Evolutionary conservation across 92 coral and sea anemone genomes (phyloP), one percentile per base, ranked within the genome.

Genomic region (Porites divaricata): DNA sequence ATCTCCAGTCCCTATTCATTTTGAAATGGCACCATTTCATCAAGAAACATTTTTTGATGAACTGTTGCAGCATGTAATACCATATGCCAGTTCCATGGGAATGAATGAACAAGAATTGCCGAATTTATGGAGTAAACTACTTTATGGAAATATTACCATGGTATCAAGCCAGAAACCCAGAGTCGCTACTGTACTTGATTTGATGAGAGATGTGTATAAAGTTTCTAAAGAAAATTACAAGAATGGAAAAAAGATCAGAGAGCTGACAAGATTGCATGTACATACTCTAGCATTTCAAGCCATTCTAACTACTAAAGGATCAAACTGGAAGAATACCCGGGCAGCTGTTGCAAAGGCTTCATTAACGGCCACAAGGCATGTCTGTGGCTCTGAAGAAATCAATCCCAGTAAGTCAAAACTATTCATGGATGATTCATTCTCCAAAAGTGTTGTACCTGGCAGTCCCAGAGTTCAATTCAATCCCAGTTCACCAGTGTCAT

Each of bases 91-190:
- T 75, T 95, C 98, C 20, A 66, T 96, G 71, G 99, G 99, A 2
- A 88, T 96, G 88, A 96, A 96, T 87, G 99, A 96, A 74, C 99
- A 96, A 77, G 99, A 96, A 57, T 91, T 96, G n/a, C 96, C 95
- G 9, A 95, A 95, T 58, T 74, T 95, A 23, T 91, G 87, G 61
- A 95, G 90, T 54, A 93, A 88, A 65, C 73, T 95, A 11, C 90
- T 86, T 25, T 72, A 74, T 74, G 93, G 90, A 58, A 93, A 91
- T 23, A 90, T 94, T n/a, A 95, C 94, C 13, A 87, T 90, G 74
- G 90, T 90, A 41, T 88, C 98, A 20, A 89, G 95, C n/a, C 96
- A 94, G 77, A 93, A 93, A 69, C 98, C 98, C 6, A 74, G 98
- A 71, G 98, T 95, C 77, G 98, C 98, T 20, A 87, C 74, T 41